Evolutionary conservation across 2,797 vertebrate species (phyloP).

Genomic region (Pangasius sanitwongsei): DNA sequence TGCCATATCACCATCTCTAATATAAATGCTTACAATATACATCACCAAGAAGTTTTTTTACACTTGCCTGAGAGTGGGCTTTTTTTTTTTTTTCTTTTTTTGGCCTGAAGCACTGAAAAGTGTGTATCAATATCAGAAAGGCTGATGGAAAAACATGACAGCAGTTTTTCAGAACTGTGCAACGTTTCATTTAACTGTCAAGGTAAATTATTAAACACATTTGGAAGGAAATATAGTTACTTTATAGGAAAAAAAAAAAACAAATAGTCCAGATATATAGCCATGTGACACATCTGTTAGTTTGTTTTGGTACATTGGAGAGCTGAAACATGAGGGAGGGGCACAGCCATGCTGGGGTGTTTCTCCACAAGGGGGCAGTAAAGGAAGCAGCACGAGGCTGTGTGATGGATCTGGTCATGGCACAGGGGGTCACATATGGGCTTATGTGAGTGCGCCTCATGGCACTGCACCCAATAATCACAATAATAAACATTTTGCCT

Average conservation of each 20-base stretch:
- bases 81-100: too few relatives aligned
- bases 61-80: too few relatives aligned
- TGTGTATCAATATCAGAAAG: neutral
- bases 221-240: neutral
- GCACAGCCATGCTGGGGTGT: neutral
- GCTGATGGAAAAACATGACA: neutral
- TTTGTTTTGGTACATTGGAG: neutral
- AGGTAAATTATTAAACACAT: neutral
- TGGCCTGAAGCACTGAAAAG: neutral
- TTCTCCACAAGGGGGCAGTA: slow-evolving; percentile 39
- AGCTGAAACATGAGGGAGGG: neutral
- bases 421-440: neutral
- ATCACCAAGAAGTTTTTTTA: neutral
- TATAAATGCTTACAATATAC: neutral
- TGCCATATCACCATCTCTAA: neutral
- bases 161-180: neutral
- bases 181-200: neutral
- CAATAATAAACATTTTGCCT: neutral
- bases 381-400: neutral
- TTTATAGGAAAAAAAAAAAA: neutral
- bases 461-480: neutral
- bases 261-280: neutral
- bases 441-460: neutral
- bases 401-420: too few relatives aligned
- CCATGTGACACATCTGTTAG: neutral